Conservation (phyloP, 2,113 vertebrate genomes). For the Rutilus rutilus region DNA sequence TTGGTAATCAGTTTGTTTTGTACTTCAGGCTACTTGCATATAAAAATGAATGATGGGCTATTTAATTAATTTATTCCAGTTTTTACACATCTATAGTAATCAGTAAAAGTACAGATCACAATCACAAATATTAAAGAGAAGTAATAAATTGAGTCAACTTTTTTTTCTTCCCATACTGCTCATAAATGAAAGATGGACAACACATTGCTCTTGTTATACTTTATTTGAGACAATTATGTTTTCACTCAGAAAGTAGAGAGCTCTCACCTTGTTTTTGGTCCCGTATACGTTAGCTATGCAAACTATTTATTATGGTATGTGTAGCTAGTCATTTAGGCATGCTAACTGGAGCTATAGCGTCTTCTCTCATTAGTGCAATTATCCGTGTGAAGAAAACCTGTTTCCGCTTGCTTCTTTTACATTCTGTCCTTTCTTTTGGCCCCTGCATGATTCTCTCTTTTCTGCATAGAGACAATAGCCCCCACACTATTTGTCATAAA, state of each 20-base stretch:
- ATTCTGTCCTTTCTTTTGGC: slow-evolving; percentile 70
- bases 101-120: slow-evolving; percentile 48
- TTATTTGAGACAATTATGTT: slow-evolving; percentile 17
- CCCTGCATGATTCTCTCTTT: slow-evolving; percentile 84
- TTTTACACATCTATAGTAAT: slow-evolving; percentile 55
- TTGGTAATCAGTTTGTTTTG: slow-evolving; percentile 56
- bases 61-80: slow-evolving; percentile 46
- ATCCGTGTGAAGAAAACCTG: slow-evolving; percentile 53
- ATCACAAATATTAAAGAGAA: slow-evolving; percentile 41
- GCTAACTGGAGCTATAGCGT: slow-evolving; percentile 58
- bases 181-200: slow-evolving; percentile 14
- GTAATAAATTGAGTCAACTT: slow-evolving; percentile 27
- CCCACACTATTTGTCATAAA: slow-evolving; percentile 97
- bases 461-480: slow-evolving; percentile 86
- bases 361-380: slow-evolving; percentile 66
- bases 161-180: slow-evolving; percentile 33
- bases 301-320: not conserved
- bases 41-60: slow-evolving; percentile 45
- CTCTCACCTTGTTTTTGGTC: slow-evolving; percentile 34
- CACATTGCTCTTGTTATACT: not conserved
- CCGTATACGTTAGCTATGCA: slow-evolving; percentile 47
- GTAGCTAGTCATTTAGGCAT: slow-evolving; percentile 39
- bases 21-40: slow-evolving; percentile 39
- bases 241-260: slow-evolving; percentile 38
- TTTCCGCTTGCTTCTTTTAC: slow-evolving; percentile 51